Base-by-base conservation (phyloP, 1,140 invertebrate genomes). In the Gryllus bimaculatus region DNA sequence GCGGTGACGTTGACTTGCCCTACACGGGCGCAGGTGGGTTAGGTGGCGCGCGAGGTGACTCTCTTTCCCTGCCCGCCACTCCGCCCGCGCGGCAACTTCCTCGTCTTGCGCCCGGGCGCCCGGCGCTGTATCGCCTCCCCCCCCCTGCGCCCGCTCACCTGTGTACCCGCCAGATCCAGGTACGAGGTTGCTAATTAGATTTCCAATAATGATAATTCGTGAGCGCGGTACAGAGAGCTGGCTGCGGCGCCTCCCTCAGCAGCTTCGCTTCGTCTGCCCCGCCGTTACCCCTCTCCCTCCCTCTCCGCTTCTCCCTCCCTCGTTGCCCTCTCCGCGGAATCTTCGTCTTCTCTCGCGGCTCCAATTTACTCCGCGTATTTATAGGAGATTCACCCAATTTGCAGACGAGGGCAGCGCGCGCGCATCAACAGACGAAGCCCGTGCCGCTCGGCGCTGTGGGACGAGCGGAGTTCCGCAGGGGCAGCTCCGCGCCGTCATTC, bases 131-230 rank as follows among this genome's bases (percentile, higher is more conserved):
- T 39, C 26, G 1, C 26, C 26, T 39, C 26, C 5, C 26, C 26
- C 5, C 26, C 1, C 26, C 18, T 7, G 3, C 18, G 54, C 54
- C 18, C 54, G 10, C 10, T 7, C 54, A 66, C 54, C 54, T 66
- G 54, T 18, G 54, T 66, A 10, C 18, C 54, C 54, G 54, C 54
- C 0, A 7, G 2, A 13, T 18, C 54, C 54, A 66, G 54, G 54
- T 66, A 66, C 54, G 54, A 66, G 54, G 54, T 66, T 66, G 54
- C 18, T 66, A 66, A 66, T 66, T 66, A 66, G n/a, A 66, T 66
- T 66, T 66, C 54, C 54, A n/a, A 66, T 66, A 66, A 66, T 18
- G 54, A 66, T 66, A 66, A 66, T 66, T 66, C 54, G 54, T 66
- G 54, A 66, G 54, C 54, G 18, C 2, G 2, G 54, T 66, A 66